Conservation (phyloP, 2,797 vertebrate genomes). For the Melanotaenia nigrans region DNA sequence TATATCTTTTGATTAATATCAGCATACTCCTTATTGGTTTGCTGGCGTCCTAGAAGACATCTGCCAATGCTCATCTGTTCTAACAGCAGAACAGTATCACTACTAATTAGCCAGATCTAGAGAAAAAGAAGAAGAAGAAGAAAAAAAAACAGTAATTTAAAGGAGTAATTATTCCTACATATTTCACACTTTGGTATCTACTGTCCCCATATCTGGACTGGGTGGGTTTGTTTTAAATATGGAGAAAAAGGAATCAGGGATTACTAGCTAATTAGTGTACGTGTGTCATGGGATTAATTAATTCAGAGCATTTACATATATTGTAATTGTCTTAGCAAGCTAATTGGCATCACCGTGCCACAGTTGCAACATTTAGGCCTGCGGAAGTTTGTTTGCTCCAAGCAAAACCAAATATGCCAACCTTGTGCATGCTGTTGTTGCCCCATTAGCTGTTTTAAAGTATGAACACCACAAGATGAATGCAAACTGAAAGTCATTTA, state of each 20-base stretch:
- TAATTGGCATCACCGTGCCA: constrained; percentile 68
- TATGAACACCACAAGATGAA: background rate
- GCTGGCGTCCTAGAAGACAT: constrained; percentile 64
- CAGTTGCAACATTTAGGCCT: constrained; percentile 26
- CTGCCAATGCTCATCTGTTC: constrained; percentile 52
- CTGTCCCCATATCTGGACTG: constrained; percentile 69
- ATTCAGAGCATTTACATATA: constrained; percentile 77
- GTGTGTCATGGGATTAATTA: constrained; percentile 78
- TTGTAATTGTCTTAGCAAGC: constrained; percentile 61
- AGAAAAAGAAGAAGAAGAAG: constrained; percentile 8
- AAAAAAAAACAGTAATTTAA: constrained; percentile 49
- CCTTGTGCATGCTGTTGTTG: constrained; percentile 25
- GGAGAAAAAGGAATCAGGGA: constrained; percentile 73
- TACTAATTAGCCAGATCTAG: constrained; percentile 68
- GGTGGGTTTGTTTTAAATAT: constrained; percentile 74
- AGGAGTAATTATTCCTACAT: constrained; percentile 70
- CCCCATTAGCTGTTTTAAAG: constrained; percentile 22
- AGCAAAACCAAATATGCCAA: constrained; percentile 29
- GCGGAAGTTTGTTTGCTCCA: constrained; percentile 59
- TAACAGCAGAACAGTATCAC: constrained; percentile 32
- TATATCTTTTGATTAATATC: constrained; percentile 74
- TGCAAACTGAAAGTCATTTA: constrained; percentile 9
- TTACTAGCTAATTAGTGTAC: constrained; percentile 75
- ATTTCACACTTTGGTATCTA: constrained; percentile 60
- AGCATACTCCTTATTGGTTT: constrained; percentile 74